Evolutionary conservation across 2,888 invertebrate genomes (phyloP), one percentile per base, ranked within the genome.

Genomic region (Cerceris rybyensis): DNA sequence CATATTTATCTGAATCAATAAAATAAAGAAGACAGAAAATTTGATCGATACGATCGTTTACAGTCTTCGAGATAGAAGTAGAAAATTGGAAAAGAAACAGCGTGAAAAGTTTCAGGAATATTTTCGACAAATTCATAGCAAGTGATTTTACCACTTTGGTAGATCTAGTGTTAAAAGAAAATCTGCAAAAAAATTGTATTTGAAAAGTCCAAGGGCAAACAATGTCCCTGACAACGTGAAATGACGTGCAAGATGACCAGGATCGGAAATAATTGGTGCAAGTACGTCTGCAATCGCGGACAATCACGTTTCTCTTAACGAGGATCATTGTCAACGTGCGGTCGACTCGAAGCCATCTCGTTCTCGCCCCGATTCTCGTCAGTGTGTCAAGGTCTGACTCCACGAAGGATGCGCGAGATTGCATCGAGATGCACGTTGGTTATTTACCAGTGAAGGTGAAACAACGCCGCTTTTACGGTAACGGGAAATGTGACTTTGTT

Each of bases 301-400:
- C 76, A 79, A 83, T 85, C 75, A 66, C 75, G 80, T 77, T 83
- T 80, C 86, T 78, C 83, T 82, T 84, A 85, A 84, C 84, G 77
- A 84, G 79, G 74, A 71, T 84, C 77, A 85, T 84, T 84, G 84
- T 85, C 80, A 74, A 60, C 75, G 60, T 49, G 57, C 75, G 78
- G 64, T 69, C 75, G 85, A 83, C 85, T 85, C 72, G 83, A 71
- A 83, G 79, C 77, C 81, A 67, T 74, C 83, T 80, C 72, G 68
- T 74, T 81, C 75, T 68, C 81, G 74, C 75, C 65, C 49, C 59
- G 67, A 65, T 65, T 75, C 74, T 74, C 82, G 77, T 69, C 80
- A 79, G 82, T 86, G 80, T 85, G 85, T 84, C 85, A 85, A 85
- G 85, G 85, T 77, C 84, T 43, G 28, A 14, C 11, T 49, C 59